These are phyloP conservation scores for Psilopogon haemacephalus DNA, from an alignment of 2,113 vertebrate species.

Conservation along the genomic window DNA sequence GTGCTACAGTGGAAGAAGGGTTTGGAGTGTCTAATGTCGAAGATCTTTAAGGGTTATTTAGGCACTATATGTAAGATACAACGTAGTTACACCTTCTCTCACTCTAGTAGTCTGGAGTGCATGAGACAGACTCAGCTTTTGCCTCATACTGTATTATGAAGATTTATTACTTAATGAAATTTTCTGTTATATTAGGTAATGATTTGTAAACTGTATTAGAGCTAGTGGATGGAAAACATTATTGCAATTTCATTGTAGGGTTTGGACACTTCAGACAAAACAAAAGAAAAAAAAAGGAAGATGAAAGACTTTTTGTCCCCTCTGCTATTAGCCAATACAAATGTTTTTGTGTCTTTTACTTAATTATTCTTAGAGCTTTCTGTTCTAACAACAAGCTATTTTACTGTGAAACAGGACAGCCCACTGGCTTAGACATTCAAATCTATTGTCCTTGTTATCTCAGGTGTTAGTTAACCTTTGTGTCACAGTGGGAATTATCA, in stretches of 20 bases:
- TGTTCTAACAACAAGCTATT: neutral
- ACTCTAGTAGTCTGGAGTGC: neutral
- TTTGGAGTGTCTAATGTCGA: neutral
- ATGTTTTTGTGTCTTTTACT: neutral
- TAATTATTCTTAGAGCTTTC: neutral
- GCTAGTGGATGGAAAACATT: neutral
- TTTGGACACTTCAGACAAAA: neutral
- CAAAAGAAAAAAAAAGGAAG: no score
- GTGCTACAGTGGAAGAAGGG: neutral
- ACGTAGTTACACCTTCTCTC: neutral
- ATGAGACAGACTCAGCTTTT: neutral
- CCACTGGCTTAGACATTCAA: neutral
- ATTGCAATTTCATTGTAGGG: neutral
- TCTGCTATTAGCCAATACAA: neutral
- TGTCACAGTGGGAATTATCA: neutral
- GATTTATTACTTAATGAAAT: neutral
- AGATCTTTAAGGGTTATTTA: neutral
- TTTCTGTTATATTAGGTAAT: neutral
- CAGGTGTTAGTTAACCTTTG: neutral
- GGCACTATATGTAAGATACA: no score
- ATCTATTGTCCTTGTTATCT: accelerated
- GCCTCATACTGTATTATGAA: neutral
- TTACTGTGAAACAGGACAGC: neutral
- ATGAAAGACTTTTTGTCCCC: neutral
- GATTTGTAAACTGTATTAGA: neutral